These are phyloP conservation scores for Biston stratarius DNA, from an alignment of 2,888 invertebrate genomes.

Conservation along the genomic window DNA sequence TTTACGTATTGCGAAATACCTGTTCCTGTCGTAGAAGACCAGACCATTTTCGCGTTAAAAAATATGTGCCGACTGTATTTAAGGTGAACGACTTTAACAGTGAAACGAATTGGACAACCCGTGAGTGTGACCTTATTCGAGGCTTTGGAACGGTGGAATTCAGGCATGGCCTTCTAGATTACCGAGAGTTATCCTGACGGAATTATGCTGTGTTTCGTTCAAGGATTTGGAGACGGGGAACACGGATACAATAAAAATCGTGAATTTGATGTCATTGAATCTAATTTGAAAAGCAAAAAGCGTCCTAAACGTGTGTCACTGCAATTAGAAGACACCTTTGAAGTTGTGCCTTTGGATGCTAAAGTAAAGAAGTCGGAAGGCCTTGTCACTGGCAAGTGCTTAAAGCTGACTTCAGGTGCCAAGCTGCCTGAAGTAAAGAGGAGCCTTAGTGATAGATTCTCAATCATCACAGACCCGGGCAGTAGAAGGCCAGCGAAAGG, in stretches of 20 bases:
- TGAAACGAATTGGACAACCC: slow-evolving; percentile 42
- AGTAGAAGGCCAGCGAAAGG: slow-evolving; percentile 69
- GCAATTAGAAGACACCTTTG: slow-evolving; percentile 50
- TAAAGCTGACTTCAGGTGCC: slow-evolving; percentile 69
- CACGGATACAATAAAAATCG: slow-evolving; percentile 66
- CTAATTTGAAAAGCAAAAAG: slow-evolving; percentile 62
- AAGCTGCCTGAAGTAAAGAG: slow-evolving; percentile 76
- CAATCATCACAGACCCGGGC: slow-evolving; percentile 71
- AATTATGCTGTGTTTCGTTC: slow-evolving; percentile 90
- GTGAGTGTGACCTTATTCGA: slow-evolving; percentile 36
- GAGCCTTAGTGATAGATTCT: slow-evolving; percentile 81
- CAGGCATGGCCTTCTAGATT: slow-evolving; percentile 79
- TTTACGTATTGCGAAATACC: slow-evolving; percentile 36
- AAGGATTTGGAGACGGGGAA: slow-evolving; percentile 86
- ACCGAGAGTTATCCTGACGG: slow-evolving; percentile 81
- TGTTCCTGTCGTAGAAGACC: slow-evolving; percentile 37
- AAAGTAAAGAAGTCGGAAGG: slow-evolving; percentile 55
- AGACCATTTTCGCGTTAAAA: slow-evolving; percentile 47
- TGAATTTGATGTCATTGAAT: slow-evolving; percentile 68
- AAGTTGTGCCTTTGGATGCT: slow-evolving; percentile 54
- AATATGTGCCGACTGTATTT: slow-evolving; percentile 42
- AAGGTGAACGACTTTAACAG: slow-evolving; percentile 19
- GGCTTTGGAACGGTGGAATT: slow-evolving; percentile 38
- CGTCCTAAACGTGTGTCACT: slow-evolving; percentile 60
- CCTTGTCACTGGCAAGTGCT: slow-evolving; percentile 66